phyloP scores from a whole-genome alignment of 1,140 invertebrate species.

The Drosophila nigromelanica region DNA sequence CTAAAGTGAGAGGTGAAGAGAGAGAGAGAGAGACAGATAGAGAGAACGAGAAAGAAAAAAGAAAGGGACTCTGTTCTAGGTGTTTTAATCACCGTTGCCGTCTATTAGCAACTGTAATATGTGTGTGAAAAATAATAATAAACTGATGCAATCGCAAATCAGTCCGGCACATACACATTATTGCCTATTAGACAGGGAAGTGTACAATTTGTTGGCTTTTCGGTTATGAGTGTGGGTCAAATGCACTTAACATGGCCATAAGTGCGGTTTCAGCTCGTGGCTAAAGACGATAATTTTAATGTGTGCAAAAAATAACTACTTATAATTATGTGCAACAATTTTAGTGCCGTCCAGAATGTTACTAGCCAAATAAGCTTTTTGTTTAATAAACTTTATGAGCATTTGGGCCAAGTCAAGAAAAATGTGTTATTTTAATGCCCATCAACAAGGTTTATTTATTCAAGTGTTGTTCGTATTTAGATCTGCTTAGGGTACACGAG shows the following conservation, averaged over 20 bases:
- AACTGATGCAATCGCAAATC: constrained; percentile 37
- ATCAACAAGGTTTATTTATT: not conserved
- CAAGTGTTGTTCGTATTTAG: not conserved
- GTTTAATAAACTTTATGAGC: not conserved
- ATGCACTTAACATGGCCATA: constrained; percentile 25
- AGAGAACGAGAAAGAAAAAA: too few species aligned
- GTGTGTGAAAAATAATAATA: constrained; percentile 60
- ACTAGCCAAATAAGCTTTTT: not conserved
- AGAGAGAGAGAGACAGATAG: too few species aligned
- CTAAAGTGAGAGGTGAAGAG: not conserved
- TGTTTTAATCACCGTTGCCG: constrained; percentile 52
- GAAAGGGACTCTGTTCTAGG: not conserved
- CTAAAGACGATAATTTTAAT: constrained; percentile 31
- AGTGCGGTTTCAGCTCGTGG: constrained; percentile 32
- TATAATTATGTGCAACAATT: constrained; percentile 39
- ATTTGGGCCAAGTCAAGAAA: not conserved
- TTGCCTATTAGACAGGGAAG: constrained; percentile 13
- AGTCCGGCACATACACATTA: constrained; percentile 4
- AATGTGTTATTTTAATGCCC: not conserved
- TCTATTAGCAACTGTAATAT: constrained; percentile 44
- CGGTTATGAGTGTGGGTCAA: not conserved
- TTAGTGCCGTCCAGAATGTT: not conserved
- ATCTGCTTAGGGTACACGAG: not conserved
- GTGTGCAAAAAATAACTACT: constrained; percentile 46
- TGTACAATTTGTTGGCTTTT: constrained; percentile 6